Base-by-base conservation (phyloP, 92 coral and sea anemone genomes). In the Pocillopora grandis region DNA sequence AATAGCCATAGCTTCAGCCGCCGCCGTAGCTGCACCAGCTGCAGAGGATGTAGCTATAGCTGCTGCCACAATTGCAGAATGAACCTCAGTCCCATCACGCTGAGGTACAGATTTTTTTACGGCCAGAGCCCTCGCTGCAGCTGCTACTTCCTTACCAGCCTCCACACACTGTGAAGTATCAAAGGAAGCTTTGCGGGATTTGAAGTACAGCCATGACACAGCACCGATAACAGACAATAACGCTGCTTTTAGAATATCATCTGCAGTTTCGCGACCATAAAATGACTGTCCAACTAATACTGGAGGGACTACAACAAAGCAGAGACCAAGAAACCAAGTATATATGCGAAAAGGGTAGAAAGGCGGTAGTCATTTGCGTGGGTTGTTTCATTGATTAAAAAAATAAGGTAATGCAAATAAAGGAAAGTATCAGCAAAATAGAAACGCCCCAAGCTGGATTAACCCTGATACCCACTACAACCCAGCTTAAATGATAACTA, bases 211-310 rank as follows among this genome's bases (percentile, higher is more conserved):
- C 81, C 81, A 62, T 4, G 31, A 62, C n/a, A 61, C 52, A 7
- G 21, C n/a, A 5, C 52, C 68, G 56, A 77, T 35, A 37, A n/a
- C 72, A 64, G 35, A 62, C 61, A 62, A 77, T n/a, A 77, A n/a
- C 20, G 8, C 62, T 15, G 81, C 62, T 77, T 48, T 77, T 3
- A 77, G 14, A 3, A 77, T 57, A 17, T 62, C 72, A 12, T 77
- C 59, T 35, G 81, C 69, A 64, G 81, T 64, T 23, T 77, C 72
- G 60, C 72, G 63, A 49, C 81, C 81, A 64, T 1, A 37, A 77
- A 77, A 62, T 64, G 81, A 62, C 61, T 77, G 81, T 23, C 81
- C 81, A 63, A 71, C 81, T 62, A 77, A 62, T 49, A 62, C 61
- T 19, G 69, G 18, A 9, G 64, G 20, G 42, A 16, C 81, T 10